phyloP scores from a whole-genome alignment of 2,888 invertebrate genomes.

The Odontocolon sp. region DNA sequence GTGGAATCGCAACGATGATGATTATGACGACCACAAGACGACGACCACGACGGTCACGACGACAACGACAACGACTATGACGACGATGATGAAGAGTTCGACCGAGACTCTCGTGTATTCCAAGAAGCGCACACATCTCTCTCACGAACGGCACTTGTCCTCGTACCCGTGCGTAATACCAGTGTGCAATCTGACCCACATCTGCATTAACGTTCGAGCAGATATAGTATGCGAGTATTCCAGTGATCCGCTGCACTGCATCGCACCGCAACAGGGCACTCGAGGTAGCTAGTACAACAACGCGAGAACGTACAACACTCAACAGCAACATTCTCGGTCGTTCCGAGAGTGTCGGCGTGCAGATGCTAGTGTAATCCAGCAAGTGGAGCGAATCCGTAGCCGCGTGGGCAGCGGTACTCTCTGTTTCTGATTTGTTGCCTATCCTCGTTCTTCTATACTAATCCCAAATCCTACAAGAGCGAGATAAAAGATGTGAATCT shows the following conservation, averaged over 20 bases:
- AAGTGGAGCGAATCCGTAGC: slow-evolving; percentile 69
- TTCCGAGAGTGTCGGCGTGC: slow-evolving; percentile 54
- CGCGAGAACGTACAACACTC: slow-evolving; percentile 43
- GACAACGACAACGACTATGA: slow-evolving; percentile 30
- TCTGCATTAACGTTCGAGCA: slow-evolving; percentile 64
- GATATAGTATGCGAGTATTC: slow-evolving; percentile 23
- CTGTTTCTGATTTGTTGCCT: slow-evolving; percentile 23
- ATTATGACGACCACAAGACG: not conserved
- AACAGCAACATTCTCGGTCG: no score
- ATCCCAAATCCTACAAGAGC: not conserved
- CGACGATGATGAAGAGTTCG: slow-evolving; percentile 29
- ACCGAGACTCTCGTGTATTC: slow-evolving; percentile 47
- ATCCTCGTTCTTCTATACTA: slow-evolving; percentile 4
- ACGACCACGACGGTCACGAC: not conserved
- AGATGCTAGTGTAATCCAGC: slow-evolving; percentile 73
- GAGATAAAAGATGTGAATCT: not conserved
- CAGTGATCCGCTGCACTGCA: slow-evolving; percentile 14
- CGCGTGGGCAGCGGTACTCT: slow-evolving; percentile 11
- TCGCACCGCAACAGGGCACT: slow-evolving; percentile 37
- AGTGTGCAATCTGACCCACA: slow-evolving; percentile 75
- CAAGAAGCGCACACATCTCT: slow-evolving; percentile 55
- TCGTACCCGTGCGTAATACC: slow-evolving; percentile 57
- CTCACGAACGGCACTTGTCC: slow-evolving; percentile 43
- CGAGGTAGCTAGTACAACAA: slow-evolving; percentile 13
- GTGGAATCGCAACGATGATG: slow-evolving; percentile 28